Conservation (phyloP, 1,140 invertebrate species). For the Hylyphantes graminicola region DNA sequence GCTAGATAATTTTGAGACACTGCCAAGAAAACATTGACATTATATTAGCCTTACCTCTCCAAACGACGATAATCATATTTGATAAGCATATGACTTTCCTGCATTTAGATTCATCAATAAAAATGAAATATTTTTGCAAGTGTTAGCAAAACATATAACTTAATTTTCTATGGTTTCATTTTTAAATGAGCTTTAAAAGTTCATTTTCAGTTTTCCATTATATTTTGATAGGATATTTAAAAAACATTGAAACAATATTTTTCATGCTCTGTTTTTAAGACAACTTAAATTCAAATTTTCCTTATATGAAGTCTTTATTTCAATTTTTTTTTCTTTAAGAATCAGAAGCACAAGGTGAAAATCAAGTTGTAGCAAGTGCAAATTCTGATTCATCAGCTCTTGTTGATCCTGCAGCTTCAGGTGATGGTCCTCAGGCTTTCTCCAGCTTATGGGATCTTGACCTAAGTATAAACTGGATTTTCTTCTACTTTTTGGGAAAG, state of each 20-base stretch:
- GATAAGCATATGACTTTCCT: too few species aligned
- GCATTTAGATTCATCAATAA: too few species aligned
- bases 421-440: background rate
- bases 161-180: too few species aligned
- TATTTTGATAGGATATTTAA: too few species aligned
- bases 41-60: too few species aligned
- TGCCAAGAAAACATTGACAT: background rate
- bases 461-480: background rate
- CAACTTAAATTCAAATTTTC: background rate
- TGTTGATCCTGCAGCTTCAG: background rate
- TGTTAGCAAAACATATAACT: too few species aligned
- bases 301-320: background rate
- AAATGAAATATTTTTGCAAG: too few species aligned
- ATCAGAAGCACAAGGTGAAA: constrained; percentile 19
- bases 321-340: constrained; percentile 14
- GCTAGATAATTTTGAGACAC: background rate
- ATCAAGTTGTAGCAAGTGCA: background rate
- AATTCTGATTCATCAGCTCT: background rate
- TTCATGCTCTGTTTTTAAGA: background rate
- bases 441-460: constrained; percentile 25
- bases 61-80: too few species aligned
- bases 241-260: too few species aligned
- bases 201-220: background rate
- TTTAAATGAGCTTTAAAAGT: background rate
- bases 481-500: too few species aligned